Base-by-base conservation (phyloP, 2,113 vertebrate species). In the Microcebus murinus region DNA sequence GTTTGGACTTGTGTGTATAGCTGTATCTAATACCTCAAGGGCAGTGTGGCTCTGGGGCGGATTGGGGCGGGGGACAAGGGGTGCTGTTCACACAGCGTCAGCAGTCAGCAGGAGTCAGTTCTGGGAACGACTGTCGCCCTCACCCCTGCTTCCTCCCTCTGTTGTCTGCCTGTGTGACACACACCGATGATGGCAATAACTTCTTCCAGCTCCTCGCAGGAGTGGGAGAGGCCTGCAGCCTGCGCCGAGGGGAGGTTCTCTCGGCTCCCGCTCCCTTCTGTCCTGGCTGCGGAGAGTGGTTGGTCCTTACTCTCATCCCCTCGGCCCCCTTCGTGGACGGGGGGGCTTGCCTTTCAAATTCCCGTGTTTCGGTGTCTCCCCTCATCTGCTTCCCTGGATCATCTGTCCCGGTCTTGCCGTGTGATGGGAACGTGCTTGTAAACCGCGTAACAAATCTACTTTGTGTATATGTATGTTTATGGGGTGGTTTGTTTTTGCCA, bases 131-230 rank as follows among this genome's bases (percentile, higher is more conserved):
- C 3, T 36, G 55, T 81, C 68, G 25, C 34, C 18, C 39, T 25
- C 6, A 6, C 23, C 27, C 34, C 59, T 1, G 95, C 98, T 90
- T 97, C 91, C 97, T 98, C 98, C 97, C 97, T 97, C 98, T 97
- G 94, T 98, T 94, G 79, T 98, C 98, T 96, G 98, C 98, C 98
- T 98, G 97, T 98, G 97, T 98, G 96, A 92, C 97, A 97, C 98
- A 98, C 97, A 98, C 98, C 12, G 87, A 99, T 98, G 98, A 99
- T 98, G 98, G 99, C 99, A 99, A 99, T 99, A 99, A 99, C 82
- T 98, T 94, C 92, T 96, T 98, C 98, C 94, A 96, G 98, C 97
- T 98, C 97, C 98, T 97, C 90, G 39, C 90, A 92, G 97, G 97
- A 95, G 93, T 83, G 97, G 96, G 63, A 68, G 96, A 96, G 97